Evolutionary conservation across 2,113 vertebrate genomes (phyloP), one percentile per base, ranked within the genome.

Genomic region (Nanger granti): DNA sequence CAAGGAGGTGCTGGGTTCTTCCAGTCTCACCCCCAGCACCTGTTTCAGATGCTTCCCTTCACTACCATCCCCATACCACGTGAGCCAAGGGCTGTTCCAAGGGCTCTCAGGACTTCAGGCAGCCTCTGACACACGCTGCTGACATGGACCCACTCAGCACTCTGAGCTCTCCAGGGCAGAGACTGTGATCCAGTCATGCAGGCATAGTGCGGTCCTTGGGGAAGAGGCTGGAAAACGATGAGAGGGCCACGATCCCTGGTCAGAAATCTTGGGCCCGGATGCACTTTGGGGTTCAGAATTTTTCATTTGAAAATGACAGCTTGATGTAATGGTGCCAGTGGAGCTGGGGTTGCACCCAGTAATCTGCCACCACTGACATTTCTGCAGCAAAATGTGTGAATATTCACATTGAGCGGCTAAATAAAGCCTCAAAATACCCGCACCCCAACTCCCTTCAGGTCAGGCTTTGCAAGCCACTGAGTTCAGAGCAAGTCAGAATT

Each of bases 371-470:
- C 37, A 3, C 9, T 54, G 87, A 28, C 64, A 20, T 64, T 93
- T 94, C 60, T 90, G 84, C 52, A 93, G 87, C 57, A 82, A 49
- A 93, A 44, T 37, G 24, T 82, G 84, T 31, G 95, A 96, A 47
- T 28, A 29, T 24, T 97, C 80, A 76, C 37, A 93, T 83, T 6
- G 29, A 93, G 34, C 0, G 2, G 34, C 47, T 54, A 93, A 84
- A 90, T 26, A 55, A 82, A 88, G 79, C 83, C 91, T 89, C 49
- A 49, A 26, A 93, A 41, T 41, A 34, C 9, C 28, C 62, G 82
- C 69, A 28, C 7, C 87, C 69, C 24, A 1, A 41, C 37, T 20
- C 14, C 73, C 12, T 95, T 60, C 29, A 28, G 83, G 89, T 93
- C 89, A 92, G 83, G 66, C 24, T 85, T 37, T 66, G n/a, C 14